Evolutionary conservation across 2,797 vertebrate genomes (phyloP).

Genomic region (Florisuga fusca): DNA sequence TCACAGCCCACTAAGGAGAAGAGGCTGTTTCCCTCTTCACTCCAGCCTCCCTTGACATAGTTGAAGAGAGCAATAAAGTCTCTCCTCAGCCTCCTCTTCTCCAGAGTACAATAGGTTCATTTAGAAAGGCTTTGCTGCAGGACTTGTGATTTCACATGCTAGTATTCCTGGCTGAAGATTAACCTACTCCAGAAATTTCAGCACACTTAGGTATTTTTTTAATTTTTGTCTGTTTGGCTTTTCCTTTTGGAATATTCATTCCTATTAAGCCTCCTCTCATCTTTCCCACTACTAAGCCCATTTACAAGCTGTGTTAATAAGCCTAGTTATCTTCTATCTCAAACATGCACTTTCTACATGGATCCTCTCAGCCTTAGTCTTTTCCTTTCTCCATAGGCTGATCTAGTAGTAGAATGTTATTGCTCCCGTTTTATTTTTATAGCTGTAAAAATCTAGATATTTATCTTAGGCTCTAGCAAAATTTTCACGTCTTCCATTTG

Average conservation of each 20-base stretch:
- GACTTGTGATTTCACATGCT: not conserved
- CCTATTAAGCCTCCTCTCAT: not conserved
- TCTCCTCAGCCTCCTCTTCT: too few relatives aligned
- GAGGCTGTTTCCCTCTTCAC: too few relatives aligned
- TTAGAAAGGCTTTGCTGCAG: not conserved
- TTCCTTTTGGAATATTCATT: not conserved
- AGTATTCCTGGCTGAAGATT: not conserved
- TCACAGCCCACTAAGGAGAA: too few relatives aligned
- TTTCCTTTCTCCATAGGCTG: not conserved
- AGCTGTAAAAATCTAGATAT: not conserved
- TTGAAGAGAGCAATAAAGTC: too few relatives aligned
- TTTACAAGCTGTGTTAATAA: not conserved
- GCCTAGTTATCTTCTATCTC: not conserved
- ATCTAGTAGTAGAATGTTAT: not conserved
- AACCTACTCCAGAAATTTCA: not conserved
- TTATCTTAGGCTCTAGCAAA: not conserved
- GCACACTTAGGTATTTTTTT: not conserved
- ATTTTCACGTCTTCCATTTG: not conserved
- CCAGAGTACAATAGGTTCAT: not conserved
- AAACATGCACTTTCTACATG: not conserved
- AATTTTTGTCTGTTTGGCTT: not conserved
- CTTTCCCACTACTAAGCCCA: not conserved
- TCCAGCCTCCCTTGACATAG: too few relatives aligned
- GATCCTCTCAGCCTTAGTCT: not conserved
- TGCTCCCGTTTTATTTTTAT: not conserved